These are phyloP conservation scores for Archips crataeganus DNA, from an alignment of 2,888 invertebrate species.

Conservation along the genomic window DNA sequence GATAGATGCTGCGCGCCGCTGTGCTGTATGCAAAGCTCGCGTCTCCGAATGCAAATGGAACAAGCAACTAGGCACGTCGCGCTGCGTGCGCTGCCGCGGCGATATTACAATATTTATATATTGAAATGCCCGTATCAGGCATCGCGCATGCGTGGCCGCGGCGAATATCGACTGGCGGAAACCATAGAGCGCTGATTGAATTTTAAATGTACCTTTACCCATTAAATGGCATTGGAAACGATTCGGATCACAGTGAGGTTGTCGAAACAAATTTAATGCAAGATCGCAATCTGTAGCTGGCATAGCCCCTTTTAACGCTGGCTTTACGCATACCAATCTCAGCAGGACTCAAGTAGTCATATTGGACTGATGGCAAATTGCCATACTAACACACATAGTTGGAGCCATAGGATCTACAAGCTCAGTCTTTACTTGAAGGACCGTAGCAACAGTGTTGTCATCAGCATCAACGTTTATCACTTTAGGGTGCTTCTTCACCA, in stretches of 20 bases:
- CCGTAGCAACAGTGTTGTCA: too few species aligned
- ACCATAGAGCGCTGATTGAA: constrained; percentile 42
- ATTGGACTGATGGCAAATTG: too few species aligned
- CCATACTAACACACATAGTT: too few species aligned
- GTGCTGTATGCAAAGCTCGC: neutral
- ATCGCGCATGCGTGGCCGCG: constrained; percentile 39
- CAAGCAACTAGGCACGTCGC: constrained; percentile 34
- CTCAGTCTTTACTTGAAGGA: too few species aligned
- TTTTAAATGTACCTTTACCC: constrained; percentile 36
- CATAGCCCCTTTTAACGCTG: too few species aligned
- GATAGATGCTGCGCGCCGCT: neutral
- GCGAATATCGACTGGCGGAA: constrained; percentile 39
- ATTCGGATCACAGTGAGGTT: constrained; percentile 25
- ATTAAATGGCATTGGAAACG: constrained; percentile 28
- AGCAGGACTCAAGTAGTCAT: too few species aligned
- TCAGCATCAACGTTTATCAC: too few species aligned
- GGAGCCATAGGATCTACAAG: too few species aligned
- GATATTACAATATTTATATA: constrained; percentile 42
- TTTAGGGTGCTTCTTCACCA: too few species aligned
- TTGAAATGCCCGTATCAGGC: constrained; percentile 39
- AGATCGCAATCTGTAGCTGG: neutral
- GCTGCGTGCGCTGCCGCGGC: constrained; percentile 29
- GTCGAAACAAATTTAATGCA: neutral
- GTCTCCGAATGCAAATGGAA: constrained; percentile 37
- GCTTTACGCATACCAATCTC: too few species aligned